These are phyloP conservation scores for Oreortyx pictus DNA, from an alignment of 2,797 vertebrate species.

Conservation along the genomic window DNA sequence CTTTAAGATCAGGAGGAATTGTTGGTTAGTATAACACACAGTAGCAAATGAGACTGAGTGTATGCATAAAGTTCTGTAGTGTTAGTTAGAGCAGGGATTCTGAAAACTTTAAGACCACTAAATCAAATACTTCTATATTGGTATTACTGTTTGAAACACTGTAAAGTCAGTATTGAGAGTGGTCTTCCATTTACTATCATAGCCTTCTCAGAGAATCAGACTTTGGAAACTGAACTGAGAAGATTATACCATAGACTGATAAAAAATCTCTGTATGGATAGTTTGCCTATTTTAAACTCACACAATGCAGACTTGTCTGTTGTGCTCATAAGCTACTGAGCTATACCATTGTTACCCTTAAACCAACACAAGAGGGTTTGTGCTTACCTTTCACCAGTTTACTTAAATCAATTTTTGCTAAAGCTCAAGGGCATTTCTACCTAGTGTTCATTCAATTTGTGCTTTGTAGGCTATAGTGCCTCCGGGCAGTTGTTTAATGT, in stretches of 20 bases:
- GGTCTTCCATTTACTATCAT: neutral
- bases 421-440: constrained; percentile 23
- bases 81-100: neutral
- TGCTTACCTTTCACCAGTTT: constrained; percentile 26
- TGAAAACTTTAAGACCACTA: neutral
- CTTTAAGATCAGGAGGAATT: no score
- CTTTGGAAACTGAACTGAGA: neutral
- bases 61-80: neutral
- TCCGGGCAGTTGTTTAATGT: constrained; percentile 40
- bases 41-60: neutral
- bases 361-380: neutral
- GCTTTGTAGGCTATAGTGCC: constrained; percentile 15
- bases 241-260: neutral
- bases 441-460: constrained; percentile 2
- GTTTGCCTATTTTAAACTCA: neutral
- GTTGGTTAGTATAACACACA: neutral
- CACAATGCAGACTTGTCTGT: neutral
- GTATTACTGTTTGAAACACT: neutral
- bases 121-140: neutral
- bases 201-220: neutral
- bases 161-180: neutral
- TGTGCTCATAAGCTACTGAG: neutral
- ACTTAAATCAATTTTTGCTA: constrained; percentile 27
- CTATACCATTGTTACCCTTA: neutral
- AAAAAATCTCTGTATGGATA: neutral